Evolutionary conservation across 2,113 vertebrate genomes (phyloP).

Genomic region (Elephantulus edwardii): DNA sequence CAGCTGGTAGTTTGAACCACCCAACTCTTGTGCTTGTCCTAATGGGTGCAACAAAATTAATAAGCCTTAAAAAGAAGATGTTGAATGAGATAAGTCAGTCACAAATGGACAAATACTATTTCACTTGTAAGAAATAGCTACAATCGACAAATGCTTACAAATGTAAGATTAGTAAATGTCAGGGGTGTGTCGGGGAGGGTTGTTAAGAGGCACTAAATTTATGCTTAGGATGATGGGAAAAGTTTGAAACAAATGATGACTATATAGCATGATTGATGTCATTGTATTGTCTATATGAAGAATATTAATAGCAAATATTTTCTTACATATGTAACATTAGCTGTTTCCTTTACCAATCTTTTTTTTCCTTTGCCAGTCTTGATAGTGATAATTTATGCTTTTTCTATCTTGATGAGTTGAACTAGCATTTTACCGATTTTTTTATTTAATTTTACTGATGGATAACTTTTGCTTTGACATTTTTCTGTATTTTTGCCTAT

Average conservation of each 20-base stretch:
- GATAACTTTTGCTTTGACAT: too few species aligned
- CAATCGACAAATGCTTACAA: neutral
- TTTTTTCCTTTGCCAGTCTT: too few species aligned
- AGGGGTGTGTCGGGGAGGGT: neutral
- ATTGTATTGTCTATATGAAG: neutral
- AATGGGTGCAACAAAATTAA: neutral
- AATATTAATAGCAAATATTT: neutral
- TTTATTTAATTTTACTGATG: too few species aligned
- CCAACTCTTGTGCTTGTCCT: too few species aligned
- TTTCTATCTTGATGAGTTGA: too few species aligned
- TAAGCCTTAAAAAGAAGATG: neutral
- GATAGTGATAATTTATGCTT: too few species aligned
- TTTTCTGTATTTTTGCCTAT: too few species aligned
- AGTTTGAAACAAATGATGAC: neutral
- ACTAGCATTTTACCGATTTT: too few species aligned
- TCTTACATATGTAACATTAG: neutral
- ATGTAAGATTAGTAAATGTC: neutral
- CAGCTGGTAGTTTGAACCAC: too few species aligned
- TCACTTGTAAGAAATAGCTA: neutral
- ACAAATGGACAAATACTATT: neutral
- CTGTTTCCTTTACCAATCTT: too few species aligned
- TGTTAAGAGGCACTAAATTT: neutral
- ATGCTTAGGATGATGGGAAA: neutral
- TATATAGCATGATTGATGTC: neutral
- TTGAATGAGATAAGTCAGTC: neutral